Conservation (phyloP, 2,888 invertebrate genomes). For the Macrosiphum euphorbiae region DNA sequence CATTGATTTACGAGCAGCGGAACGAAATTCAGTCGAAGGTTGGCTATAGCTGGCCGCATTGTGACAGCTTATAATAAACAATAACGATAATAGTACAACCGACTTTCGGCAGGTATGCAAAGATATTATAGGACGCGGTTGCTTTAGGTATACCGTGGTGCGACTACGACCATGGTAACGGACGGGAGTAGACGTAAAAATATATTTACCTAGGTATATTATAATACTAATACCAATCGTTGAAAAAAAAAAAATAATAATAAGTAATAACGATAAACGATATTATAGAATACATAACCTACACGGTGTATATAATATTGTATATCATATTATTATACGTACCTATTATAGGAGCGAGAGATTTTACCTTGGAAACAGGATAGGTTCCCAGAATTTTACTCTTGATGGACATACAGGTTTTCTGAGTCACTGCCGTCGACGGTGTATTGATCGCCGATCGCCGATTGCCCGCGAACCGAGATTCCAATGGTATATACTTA, state of each 20-base stretch:
- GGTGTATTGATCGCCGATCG: background rate
- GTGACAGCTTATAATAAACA: background rate
- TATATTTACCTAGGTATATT: background rate
- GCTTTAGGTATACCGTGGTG: background rate
- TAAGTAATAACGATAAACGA: background rate
- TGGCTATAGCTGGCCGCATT: background rate
- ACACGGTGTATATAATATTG: background rate
- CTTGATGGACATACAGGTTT: slow-evolving; percentile 37
- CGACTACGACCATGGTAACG: too few relatives aligned
- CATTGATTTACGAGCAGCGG: background rate
- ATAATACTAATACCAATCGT: background rate
- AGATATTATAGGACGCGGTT: background rate
- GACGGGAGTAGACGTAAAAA: background rate
- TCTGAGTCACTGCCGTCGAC: background rate
- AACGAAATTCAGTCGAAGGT: background rate
- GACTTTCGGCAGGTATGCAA: background rate
- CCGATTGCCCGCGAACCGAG: background rate
- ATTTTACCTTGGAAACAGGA: slow-evolving; percentile 43
- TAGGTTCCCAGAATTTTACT: slow-evolving; percentile 25
- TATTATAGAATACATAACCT: background rate
- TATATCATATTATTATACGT: background rate
- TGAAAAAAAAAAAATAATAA: background rate
- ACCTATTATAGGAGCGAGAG: background rate
- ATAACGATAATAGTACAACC: background rate
- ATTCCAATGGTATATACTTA: background rate